These are phyloP conservation scores for Eupithecia centaureata DNA, from an alignment of 2,888 invertebrate species.

Conservation along the genomic window DNA sequence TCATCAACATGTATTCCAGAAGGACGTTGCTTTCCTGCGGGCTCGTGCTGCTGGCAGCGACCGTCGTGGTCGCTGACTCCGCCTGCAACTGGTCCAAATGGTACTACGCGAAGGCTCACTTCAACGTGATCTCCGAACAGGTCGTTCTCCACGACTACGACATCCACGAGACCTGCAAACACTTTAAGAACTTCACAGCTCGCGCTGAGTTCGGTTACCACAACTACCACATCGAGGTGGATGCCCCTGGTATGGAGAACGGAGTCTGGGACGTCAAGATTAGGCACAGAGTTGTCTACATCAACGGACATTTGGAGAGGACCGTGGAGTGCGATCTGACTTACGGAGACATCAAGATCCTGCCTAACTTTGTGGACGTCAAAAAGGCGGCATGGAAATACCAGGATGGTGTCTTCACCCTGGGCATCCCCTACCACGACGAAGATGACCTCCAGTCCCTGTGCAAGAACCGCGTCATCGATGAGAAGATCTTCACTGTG, in stretches of 20 bases:
- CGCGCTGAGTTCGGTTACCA: conserved; percentile 27
- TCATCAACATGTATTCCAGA: conserved; percentile 10
- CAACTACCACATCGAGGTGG: background rate
- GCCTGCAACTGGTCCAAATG: background rate
- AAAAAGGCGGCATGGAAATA: conserved; percentile 2
- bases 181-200: conserved; percentile 30
- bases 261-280: conserved; percentile 4
- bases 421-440: conserved; percentile 4
- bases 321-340: background rate
- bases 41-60: conserved; percentile 3
- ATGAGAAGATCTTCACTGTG: background rate
- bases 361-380: background rate
- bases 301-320: background rate
- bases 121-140: background rate
- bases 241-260: conserved; percentile 1
- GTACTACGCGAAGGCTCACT: background rate
- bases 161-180: conserved; percentile 37
- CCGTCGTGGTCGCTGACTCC: background rate
- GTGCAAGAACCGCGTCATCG: background rate
- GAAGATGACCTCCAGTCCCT: background rate
- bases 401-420: background rate
- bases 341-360: conserved; percentile 6
- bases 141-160: conserved; percentile 35
- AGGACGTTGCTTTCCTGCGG: background rate
- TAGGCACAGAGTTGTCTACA: background rate